phyloP scores from a whole-genome alignment of 2,888 invertebrate genomes.

The Hirtodrosophila cameraria region DNA sequence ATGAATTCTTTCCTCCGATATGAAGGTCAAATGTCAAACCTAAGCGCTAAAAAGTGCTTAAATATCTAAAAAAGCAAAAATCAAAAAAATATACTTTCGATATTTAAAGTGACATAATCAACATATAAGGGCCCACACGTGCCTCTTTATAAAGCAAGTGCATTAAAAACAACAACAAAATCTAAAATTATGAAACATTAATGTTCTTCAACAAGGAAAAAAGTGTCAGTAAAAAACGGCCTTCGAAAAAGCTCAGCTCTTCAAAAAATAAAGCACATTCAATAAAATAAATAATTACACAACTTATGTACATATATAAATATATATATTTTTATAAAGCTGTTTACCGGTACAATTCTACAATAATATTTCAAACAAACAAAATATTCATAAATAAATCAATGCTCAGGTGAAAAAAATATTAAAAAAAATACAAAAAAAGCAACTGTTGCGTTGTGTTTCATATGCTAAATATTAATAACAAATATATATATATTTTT shows the following conservation, averaged over 20 bases:
- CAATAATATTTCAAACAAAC: constrained; percentile 31
- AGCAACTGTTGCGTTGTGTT: constrained; percentile 64
- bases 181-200: neutral
- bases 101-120: constrained; percentile 20
- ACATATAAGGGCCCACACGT: neutral
- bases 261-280: neutral
- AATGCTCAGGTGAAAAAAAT: constrained; percentile 66
- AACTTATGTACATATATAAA: constrained; percentile 7
- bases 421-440: constrained; percentile 18
- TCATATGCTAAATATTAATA: constrained; percentile 64
- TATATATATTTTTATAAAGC: constrained; percentile 65
- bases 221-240: constrained; percentile 16
- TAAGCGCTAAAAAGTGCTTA: constrained; percentile 22
- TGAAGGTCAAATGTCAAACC: constrained; percentile 49
- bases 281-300: constrained; percentile 12
- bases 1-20: constrained; percentile 30
- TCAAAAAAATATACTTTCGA: constrained; percentile 17
- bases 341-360: constrained; percentile 47
- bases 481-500: constrained; percentile 62
- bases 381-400: constrained; percentile 30
- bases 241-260: constrained; percentile 23
- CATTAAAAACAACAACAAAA: too few species aligned
- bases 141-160: neutral
- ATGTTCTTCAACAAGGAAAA: constrained; percentile 1
- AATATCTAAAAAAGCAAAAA: constrained; percentile 26